Evolutionary conservation across 2,113 vertebrate genomes (phyloP).

Genomic region (Formicarius rufipectus): DNA sequence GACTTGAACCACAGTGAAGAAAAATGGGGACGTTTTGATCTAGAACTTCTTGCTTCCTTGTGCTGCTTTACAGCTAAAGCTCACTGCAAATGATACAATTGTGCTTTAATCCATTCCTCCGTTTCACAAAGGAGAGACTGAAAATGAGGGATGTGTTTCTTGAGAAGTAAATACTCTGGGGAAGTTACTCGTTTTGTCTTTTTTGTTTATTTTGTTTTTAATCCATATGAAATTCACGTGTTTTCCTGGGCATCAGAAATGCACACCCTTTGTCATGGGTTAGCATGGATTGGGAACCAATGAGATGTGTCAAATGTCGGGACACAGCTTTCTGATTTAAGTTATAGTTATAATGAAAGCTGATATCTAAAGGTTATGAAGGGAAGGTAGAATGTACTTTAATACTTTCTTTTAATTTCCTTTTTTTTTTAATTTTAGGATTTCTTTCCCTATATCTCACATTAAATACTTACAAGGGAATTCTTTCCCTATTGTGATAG

Average conservation of each 20-base stretch:
- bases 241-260: background rate
- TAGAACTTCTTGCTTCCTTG: background rate
- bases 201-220: background rate
- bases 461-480: background rate
- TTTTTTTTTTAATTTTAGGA: background rate
- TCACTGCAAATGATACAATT: background rate
- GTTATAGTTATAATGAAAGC: background rate
- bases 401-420: background rate
- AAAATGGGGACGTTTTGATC: background rate
- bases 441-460: background rate
- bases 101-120: background rate
- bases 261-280: background rate
- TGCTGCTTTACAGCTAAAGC: background rate
- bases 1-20: background rate
- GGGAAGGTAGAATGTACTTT: background rate
- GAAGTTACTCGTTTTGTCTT: background rate
- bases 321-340: background rate
- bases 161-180: background rate
- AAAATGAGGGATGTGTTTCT: background rate
- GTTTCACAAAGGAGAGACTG: background rate
- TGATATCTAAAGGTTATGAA: background rate
- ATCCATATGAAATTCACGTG: background rate
- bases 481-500: background rate
- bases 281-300: background rate
- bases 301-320: background rate